Evolutionary conservation across 2,888 invertebrate genomes (phyloP).

Genomic region (Smittia sp.): DNA sequence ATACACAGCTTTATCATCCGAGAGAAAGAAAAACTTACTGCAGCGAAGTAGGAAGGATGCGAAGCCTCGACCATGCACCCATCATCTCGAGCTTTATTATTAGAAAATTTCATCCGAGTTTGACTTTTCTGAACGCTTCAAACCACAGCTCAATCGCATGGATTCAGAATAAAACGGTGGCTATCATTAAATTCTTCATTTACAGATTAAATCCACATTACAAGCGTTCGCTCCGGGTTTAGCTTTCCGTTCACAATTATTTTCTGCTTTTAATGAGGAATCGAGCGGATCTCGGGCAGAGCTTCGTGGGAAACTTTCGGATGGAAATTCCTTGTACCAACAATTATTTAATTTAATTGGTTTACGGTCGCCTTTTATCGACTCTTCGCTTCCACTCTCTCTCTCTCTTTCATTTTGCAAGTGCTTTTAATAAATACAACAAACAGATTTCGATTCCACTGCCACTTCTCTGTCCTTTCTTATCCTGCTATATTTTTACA

Average conservation of each 20-base stretch:
- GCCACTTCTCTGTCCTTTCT: not conserved
- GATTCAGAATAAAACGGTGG: no score
- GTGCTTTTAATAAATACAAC: conserved; percentile 29
- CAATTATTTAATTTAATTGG: conserved; percentile 36
- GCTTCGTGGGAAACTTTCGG: not conserved
- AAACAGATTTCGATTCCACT: conserved; percentile 10
- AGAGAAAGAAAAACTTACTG: no score
- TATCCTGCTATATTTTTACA: conserved; percentile 29
- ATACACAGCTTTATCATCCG: no score
- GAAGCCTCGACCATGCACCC: no score
- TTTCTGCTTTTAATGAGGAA: not conserved
- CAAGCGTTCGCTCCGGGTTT: not conserved
- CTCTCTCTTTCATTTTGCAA: not conserved
- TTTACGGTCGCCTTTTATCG: not conserved
- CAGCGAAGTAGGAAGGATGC: no score
- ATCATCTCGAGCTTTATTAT: no score
- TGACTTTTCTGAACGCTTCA: no score
- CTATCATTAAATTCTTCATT: not conserved
- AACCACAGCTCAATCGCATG: no score
- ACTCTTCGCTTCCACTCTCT: no score
- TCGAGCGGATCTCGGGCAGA: not conserved
- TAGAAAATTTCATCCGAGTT: no score
- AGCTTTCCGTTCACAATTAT: conserved; percentile 12
- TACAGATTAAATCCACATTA: not conserved
- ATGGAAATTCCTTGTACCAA: conserved; percentile 1